Evolutionary conservation across 2,113 vertebrate genomes (phyloP).

Genomic region (Callipepla californica): DNA sequence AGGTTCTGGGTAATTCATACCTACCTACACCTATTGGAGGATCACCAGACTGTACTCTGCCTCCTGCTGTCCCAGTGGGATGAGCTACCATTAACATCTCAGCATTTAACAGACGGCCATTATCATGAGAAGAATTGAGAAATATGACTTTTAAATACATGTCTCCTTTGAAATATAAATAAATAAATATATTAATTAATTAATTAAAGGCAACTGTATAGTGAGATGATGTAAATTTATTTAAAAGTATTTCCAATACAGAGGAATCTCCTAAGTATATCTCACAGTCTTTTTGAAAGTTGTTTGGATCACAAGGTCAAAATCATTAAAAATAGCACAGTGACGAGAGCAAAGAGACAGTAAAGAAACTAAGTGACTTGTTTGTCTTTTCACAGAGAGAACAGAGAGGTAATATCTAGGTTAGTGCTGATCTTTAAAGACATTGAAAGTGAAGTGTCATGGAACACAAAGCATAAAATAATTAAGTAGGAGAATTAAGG

Average conservation of each 20-base stretch:
- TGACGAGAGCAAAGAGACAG: background rate
- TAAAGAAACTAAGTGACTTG: slow-evolving; percentile 44
- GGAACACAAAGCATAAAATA: slow-evolving; percentile 48
- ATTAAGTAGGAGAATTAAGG: background rate
- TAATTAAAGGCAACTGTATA: background rate
- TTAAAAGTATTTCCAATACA: background rate
- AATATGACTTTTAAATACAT: background rate
- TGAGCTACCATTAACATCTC: background rate
- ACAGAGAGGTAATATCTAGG: slow-evolving; percentile 10
- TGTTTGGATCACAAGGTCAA: slow-evolving; percentile 10
- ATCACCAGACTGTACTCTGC: background rate
- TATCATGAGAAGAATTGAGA: background rate
- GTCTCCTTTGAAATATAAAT: background rate
- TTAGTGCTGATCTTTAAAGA: slow-evolving; percentile 45
- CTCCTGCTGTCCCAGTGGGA: background rate
- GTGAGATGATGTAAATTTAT: background rate
- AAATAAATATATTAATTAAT: background rate
- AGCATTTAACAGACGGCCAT: background rate
- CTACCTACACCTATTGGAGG: background rate
- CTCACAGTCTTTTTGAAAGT: background rate
- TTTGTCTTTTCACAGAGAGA: slow-evolving; percentile 29
- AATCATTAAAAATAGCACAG: slow-evolving; percentile 43
- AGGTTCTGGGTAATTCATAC: background rate
- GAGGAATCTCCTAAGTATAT: background rate
- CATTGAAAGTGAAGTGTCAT: slow-evolving; percentile 32